phyloP scores from a whole-genome alignment of 2,888 invertebrate genomes.

The Serrognathus titanus region DNA sequence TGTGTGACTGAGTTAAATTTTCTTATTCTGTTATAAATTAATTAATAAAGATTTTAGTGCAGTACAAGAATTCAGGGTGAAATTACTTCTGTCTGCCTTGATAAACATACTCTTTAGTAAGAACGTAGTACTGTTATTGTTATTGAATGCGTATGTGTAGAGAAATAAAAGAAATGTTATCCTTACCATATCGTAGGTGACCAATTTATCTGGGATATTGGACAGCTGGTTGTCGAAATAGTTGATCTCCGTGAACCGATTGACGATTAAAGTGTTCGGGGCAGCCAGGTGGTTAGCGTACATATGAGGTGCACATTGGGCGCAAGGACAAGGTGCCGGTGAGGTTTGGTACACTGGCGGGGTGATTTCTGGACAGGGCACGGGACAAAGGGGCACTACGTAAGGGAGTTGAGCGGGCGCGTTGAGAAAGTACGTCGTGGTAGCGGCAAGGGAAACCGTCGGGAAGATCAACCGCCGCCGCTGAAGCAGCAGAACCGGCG shows the following conservation, averaged over 20 bases:
- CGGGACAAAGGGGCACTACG: slow-evolving; percentile 50
- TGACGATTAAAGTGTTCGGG: slow-evolving; percentile 48
- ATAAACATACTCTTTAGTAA: no score
- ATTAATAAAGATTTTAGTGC: neutral
- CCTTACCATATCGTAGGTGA: slow-evolving; percentile 48
- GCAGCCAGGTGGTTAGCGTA: slow-evolving; percentile 38
- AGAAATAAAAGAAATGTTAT: neutral
- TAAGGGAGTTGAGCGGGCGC: slow-evolving; percentile 50
- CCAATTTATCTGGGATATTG: slow-evolving; percentile 39
- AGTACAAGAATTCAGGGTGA: neutral
- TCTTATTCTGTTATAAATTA: no score
- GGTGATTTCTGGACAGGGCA: slow-evolving; percentile 47
- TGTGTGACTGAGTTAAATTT: no score
- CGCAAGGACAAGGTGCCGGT: slow-evolving; percentile 55
- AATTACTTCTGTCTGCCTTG: no score
- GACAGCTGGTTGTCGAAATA: slow-evolving; percentile 44
- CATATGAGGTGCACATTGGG: slow-evolving; percentile 57
- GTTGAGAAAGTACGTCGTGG: slow-evolving; percentile 52
- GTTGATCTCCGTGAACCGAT: slow-evolving; percentile 51
- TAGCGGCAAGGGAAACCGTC: slow-evolving; percentile 29
- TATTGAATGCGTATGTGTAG: neutral
- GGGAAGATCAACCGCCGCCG: neutral
- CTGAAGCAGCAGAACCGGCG: neutral
- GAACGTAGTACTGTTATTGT: neutral
- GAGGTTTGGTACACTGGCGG: slow-evolving; percentile 54